Percentiles rank a stretch among this genome's conserved stretches.
Evolutionary conservation across 92 coral and sea anemone species (phyloP).

Genomic region (Porites evermanni): DNA sequence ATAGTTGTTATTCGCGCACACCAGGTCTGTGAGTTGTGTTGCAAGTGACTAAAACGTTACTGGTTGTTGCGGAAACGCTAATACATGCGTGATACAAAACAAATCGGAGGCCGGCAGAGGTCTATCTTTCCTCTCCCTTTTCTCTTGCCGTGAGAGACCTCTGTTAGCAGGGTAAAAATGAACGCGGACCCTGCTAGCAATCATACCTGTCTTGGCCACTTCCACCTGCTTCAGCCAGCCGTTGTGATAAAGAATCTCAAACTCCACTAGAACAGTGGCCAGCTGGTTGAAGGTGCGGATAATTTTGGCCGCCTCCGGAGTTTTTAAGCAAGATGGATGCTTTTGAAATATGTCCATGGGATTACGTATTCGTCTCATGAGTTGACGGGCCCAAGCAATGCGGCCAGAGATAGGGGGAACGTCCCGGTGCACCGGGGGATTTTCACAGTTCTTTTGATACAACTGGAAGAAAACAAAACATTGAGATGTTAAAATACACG

Average conservation of each 20-base stretch:
- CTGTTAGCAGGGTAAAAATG: neutral
- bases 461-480: conserved; percentile 39
- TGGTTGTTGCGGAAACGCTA: too few species aligned
- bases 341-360: conserved; percentile 85
- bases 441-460: conserved; percentile 77
- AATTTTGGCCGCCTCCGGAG: conserved; percentile 73
- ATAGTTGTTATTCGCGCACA: too few species aligned
- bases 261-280: conserved; percentile 77
- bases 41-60: too few species aligned
- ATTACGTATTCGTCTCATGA: conserved; percentile 85
- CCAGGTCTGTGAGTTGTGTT: too few species aligned
- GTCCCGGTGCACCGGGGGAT: conserved; percentile 84
- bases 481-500: neutral
- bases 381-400: conserved; percentile 86
- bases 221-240: conserved; percentile 89
- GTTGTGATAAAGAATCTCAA: conserved; percentile 82
- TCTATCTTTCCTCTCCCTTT: neutral
- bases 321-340: conserved; percentile 75
- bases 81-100: too few species aligned
- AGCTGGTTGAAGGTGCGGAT: conserved; percentile 77
- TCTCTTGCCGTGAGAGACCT: neutral
- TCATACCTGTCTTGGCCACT: conserved; percentile 77
- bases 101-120: too few species aligned
- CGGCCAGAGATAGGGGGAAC: conserved; percentile 89
- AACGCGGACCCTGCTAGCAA: neutral